These are phyloP conservation scores for Cepaea hortensis DNA, from an alignment of 2,888 invertebrate genomes.

Conservation along the genomic window DNA sequence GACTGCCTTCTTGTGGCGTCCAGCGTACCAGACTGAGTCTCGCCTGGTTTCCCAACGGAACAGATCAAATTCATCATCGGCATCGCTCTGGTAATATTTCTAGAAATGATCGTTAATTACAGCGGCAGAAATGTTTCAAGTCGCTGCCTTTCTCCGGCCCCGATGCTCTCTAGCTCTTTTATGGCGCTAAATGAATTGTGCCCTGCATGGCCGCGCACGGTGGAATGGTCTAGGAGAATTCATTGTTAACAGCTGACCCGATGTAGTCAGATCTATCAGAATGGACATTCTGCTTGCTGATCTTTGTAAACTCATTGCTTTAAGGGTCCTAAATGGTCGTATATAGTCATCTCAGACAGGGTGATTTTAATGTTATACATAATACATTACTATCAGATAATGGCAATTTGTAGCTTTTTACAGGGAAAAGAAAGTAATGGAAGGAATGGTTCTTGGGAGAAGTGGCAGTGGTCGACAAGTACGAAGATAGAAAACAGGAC, in stretches of 20 bases:
- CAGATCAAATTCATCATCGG: constrained; percentile 54
- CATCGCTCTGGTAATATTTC: constrained; percentile 47
- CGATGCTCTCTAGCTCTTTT: constrained; percentile 28
- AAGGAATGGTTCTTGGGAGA: too few relatives aligned
- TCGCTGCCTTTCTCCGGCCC: constrained; percentile 37
- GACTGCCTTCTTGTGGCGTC: constrained; percentile 29
- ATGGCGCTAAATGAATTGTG: constrained; percentile 42
- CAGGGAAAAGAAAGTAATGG: too few relatives aligned
- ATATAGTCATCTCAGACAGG: not conserved
- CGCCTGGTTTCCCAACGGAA: constrained; percentile 44
- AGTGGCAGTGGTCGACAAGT: too few relatives aligned
- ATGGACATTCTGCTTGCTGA: constrained; percentile 21
- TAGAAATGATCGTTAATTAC: constrained; percentile 56
- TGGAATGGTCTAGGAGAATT: constrained; percentile 6
- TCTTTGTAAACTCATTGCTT: not conserved
- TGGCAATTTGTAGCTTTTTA: too few relatives aligned
- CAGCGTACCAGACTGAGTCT: constrained; percentile 25
- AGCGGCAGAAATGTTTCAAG: constrained; percentile 48
- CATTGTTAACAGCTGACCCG: constrained; percentile 12
- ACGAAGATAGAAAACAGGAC: too few relatives aligned
- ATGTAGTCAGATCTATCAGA: not conserved
- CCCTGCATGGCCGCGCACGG: constrained; percentile 30
- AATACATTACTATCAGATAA: too few relatives aligned
- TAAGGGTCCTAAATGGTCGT: not conserved
- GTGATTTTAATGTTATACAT: not conserved